These are phyloP conservation scores for Cariama cristata DNA, from an alignment of 2,113 vertebrate genomes.

Conservation along the genomic window DNA sequence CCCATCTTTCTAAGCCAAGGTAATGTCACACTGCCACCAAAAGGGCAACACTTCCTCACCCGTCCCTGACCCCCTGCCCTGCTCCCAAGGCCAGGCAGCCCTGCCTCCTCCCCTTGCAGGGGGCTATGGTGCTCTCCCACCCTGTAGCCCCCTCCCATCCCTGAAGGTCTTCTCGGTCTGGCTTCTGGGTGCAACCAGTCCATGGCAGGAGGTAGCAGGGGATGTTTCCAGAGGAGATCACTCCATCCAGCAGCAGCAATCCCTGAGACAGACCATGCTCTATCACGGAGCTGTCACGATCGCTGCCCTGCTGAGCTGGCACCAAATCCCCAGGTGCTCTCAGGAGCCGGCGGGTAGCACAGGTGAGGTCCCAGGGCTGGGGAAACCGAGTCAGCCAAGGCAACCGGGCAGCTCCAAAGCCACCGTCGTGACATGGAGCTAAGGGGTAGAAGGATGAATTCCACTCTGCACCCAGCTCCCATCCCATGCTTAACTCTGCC, in stretches of 20 bases:
- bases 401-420: not conserved
- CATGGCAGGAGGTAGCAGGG: not conserved
- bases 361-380: not conserved
- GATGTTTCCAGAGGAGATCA: not conserved
- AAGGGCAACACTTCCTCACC: not conserved
- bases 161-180: not conserved
- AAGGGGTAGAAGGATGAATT: not conserved
- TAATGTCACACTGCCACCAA: slow-evolving; percentile 62
- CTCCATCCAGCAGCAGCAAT: not conserved
- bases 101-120: not conserved
- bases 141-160: not conserved
- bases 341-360: not conserved
- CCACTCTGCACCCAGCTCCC: not conserved
- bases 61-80: not conserved
- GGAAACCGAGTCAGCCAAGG: not conserved
- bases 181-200: not conserved
- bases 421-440: rapidly evolving
- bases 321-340: not conserved
- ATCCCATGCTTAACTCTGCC: not conserved
- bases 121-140: not conserved
- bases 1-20: not conserved
- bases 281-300: rapidly evolving
- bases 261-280: rapidly evolving
- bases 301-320: not conserved
- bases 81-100: not conserved